These are phyloP conservation scores for Sebastes miniatus DNA, from an alignment of 2,797 vertebrate species.

Conservation along the genomic window DNA sequence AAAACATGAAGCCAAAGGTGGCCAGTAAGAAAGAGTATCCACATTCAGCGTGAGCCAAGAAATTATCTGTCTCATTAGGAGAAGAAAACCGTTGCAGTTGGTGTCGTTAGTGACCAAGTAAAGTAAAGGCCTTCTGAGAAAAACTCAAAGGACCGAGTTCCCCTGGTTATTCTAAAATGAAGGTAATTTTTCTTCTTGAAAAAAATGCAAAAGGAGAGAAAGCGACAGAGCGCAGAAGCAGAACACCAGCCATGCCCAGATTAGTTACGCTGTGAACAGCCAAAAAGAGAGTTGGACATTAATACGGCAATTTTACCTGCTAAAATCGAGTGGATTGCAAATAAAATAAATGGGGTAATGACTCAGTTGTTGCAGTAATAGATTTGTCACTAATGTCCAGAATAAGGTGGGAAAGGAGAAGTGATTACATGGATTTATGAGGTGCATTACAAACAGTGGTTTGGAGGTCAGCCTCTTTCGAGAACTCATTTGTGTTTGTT, in stretches of 20 bases:
- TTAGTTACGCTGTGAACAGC: constrained; percentile 51
- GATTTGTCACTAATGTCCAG: constrained; percentile 44
- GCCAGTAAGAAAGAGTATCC: constrained; percentile 43
- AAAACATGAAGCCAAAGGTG: constrained; percentile 54
- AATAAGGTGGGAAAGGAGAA: constrained; percentile 24
- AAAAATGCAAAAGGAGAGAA: constrained; percentile 30
- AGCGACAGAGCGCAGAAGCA: constrained; percentile 36
- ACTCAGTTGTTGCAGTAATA: constrained; percentile 46
- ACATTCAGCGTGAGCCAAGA: constrained; percentile 57
- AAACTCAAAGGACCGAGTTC: constrained; percentile 3
- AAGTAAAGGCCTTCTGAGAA: constrained; percentile 17
- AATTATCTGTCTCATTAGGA: constrained; percentile 67
- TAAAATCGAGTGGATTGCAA: constrained; percentile 58
- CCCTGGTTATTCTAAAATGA: constrained; percentile 25
- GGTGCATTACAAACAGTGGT: constrained; percentile 25
- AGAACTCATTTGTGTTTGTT: constrained; percentile 48
- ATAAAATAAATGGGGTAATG: constrained; percentile 66
- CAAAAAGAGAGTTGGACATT: constrained; percentile 54
- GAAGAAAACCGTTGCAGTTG: constrained; percentile 46
- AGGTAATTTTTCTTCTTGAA: constrained; percentile 50
- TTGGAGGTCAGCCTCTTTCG: constrained; percentile 16
- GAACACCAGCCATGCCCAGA: constrained; percentile 40
- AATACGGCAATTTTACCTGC: constrained; percentile 48
- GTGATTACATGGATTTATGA: constrained; percentile 47
- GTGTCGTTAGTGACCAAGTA: constrained; percentile 34